Percentiles rank a stretch among this genome's conserved stretches.
Conservation (phyloP, 1,140 invertebrate species). For the Drosophila lacteicornis region DNA sequence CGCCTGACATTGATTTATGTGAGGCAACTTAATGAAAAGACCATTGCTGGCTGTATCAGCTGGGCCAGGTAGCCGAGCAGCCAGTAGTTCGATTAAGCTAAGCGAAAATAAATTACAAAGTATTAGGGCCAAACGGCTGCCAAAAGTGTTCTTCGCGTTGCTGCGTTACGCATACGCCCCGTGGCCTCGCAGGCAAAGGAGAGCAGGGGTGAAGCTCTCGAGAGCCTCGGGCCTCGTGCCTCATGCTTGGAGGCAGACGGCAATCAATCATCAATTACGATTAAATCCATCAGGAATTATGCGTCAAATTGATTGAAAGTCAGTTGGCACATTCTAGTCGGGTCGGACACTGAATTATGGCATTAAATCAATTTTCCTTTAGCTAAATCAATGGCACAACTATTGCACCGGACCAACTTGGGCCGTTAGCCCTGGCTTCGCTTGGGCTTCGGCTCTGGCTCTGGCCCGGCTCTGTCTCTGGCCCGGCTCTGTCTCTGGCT, state of each 20-base stretch:
- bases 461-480: neutral
- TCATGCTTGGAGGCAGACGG: slow-evolving; percentile 20
- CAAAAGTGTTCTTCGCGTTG: slow-evolving; percentile 46
- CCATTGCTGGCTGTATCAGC: slow-evolving; percentile 38
- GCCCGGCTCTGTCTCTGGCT: neutral
- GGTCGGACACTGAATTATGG: slow-evolving; percentile 65
- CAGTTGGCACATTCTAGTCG: slow-evolving; percentile 70
- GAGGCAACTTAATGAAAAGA: slow-evolving; percentile 41
- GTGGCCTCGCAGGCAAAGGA: neutral
- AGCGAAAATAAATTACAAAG: slow-evolving; percentile 82
- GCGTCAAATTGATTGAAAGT: slow-evolving; percentile 85
- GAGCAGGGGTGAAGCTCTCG: neutral
- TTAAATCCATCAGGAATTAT: slow-evolving; percentile 85
- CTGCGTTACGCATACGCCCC: slow-evolving; percentile 35
- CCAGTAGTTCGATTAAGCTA: slow-evolving; percentile 69
- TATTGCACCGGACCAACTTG: slow-evolving; percentile 49
- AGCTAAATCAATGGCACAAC: slow-evolving; percentile 72
- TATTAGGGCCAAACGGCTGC: slow-evolving; percentile 66
- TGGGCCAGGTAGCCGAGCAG: slow-evolving; percentile 35
- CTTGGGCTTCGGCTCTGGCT: slow-evolving; percentile 2
- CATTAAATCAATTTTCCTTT: slow-evolving; percentile 71
- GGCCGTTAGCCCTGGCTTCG: slow-evolving; percentile 8
- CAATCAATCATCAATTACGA: slow-evolving; percentile 85
- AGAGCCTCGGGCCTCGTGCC: slow-evolving; percentile 3
- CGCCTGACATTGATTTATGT: slow-evolving; percentile 47